phyloP scores from a whole-genome alignment of 2,113 vertebrate species.

The Arvicanthis niloticus region DNA sequence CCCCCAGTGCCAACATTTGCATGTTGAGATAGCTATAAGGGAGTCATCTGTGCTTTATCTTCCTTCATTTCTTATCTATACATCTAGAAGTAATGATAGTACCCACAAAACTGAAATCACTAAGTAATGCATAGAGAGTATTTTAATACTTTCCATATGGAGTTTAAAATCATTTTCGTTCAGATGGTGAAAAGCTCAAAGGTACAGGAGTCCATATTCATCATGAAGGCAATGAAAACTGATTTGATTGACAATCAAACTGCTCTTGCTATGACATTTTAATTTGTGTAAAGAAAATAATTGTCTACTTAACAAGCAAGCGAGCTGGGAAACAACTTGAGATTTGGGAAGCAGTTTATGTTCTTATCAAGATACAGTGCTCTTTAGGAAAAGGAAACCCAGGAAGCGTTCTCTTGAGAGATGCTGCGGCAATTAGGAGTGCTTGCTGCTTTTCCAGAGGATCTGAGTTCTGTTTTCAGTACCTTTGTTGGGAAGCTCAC shows the following conservation, averaged over 20 bases:
- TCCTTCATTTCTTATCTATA: not conserved
- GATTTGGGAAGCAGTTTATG: not conserved
- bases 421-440: not conserved
- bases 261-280: not conserved
- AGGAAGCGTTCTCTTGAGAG: not conserved
- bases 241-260: not conserved
- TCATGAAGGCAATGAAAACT: not conserved
- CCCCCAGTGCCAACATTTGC: not conserved
- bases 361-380: not conserved
- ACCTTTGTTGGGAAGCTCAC: not conserved
- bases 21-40: not conserved
- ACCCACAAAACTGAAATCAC: not conserved
- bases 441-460: not conserved
- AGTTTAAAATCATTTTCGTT: not conserved
- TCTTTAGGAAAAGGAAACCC: not conserved
- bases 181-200: not conserved
- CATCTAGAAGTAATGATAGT: not conserved
- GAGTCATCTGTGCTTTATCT: not conserved
- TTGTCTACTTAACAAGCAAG: not conserved
- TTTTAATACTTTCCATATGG: not conserved
- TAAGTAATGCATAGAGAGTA: not conserved
- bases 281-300: constrained; percentile 15
- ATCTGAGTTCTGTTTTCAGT: not conserved
- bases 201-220: not conserved
- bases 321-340: not conserved